These are phyloP conservation scores for Aethes cnicana DNA, from an alignment of 2,888 invertebrate genomes.

Conservation along the genomic window DNA sequence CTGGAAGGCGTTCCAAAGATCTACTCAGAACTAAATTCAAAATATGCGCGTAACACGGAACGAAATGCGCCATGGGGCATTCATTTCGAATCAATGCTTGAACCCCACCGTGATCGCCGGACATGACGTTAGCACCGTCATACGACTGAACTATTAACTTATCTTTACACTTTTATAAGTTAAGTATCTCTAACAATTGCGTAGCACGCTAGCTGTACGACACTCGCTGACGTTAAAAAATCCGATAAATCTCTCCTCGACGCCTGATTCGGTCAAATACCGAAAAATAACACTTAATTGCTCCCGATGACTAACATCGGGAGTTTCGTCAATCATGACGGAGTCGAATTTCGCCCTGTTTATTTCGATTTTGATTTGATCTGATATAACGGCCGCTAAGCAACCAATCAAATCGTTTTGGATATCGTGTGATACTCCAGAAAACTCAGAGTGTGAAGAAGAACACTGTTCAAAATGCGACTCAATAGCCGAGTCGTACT, in stretches of 20 bases:
- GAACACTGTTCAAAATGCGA: too few species aligned
- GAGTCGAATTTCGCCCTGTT: constrained; percentile 13
- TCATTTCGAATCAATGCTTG: constrained; percentile 14
- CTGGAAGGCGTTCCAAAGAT: constrained; percentile 10
- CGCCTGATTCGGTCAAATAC: neutral
- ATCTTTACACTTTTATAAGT: neutral
- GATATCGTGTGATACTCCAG: constrained; percentile 13
- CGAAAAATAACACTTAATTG: constrained; percentile 11
- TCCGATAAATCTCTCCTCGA: constrained; percentile 1
- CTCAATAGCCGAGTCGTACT: too few species aligned
- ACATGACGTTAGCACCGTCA: constrained; percentile 20
- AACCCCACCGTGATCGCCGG: constrained; percentile 16
- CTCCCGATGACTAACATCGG: constrained; percentile 27
- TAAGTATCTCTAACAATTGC: neutral
- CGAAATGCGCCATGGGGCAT: too few species aligned
- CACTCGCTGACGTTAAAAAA: neutral
- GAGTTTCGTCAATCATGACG: constrained; percentile 30
- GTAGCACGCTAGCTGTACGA: neutral
- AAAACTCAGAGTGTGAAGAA: too few species aligned
- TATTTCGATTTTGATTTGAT: neutral
- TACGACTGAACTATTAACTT: constrained; percentile 19
- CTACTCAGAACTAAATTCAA: constrained; percentile 16
- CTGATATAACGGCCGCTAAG: neutral
- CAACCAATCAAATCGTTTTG: constrained; percentile 10
- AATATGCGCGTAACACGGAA: constrained; percentile 19